Evolutionary conservation across 2,797 vertebrate genomes (phyloP), one percentile per base, ranked within the genome.

Genomic region (Yasuhikotakia modesta): DNA sequence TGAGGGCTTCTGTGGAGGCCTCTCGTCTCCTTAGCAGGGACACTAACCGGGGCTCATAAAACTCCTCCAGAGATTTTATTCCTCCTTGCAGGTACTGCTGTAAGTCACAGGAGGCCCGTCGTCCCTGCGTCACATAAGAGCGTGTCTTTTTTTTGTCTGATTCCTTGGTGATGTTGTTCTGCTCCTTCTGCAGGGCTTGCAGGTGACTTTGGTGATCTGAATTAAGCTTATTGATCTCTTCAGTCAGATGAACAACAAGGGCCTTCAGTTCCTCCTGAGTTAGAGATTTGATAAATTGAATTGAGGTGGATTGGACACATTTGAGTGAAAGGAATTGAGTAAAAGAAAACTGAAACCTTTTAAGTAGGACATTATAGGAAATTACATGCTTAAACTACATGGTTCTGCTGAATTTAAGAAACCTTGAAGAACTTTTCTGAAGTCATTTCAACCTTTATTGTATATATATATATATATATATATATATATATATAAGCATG

Each of bases 31-130:
- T 96, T 64, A 95, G 85, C 83, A 98, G 89, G 13, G 93, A 90
- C 85, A 95, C 84, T 78, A 99, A 86, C n/a, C 95, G 92, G 0
- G 96, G 96, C 75, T 96, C 95, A 1, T 97, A 99, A 90, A 90
- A 91, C 66, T 95, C 91, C 82, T 99, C 95, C 79, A 99, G 89
- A 2, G 91, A 91, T 69, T 89, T 93, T 43, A 95, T 94, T 64
- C 92, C 94, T 45, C 91, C 88, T 0, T 95, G 93, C 83, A 98
- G 87, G 35, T 96, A 95, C 81, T 93, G 95, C 90, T 97, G 95
- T 17, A 43, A 10, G 83, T 96, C 94, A 61, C 88, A 75, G 1
- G 95, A 96, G 21, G 94, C 89, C 82, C 93, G 90, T 12, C 93
- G 92, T 85, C 92, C 94, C 85, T 95, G 90, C 43, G 39, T 43